phyloP scores from a whole-genome alignment of 2,888 invertebrate genomes.

The Drosophila silvestris region DNA sequence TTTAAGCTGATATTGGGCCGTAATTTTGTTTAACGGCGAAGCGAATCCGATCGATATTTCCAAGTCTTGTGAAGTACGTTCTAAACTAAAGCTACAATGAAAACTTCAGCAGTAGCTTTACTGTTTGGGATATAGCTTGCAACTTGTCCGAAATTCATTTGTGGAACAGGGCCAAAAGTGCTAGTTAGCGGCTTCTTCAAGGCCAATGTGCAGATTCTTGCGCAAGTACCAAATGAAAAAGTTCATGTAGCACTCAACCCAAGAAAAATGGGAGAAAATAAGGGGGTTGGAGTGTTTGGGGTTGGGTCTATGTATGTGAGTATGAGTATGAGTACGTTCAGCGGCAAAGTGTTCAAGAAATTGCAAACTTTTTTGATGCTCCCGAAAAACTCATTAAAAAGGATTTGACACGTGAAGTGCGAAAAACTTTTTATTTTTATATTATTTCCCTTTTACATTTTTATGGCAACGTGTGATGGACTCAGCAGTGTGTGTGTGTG shows the following conservation, averaged over 20 bases:
- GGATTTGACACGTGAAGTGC: conserved; percentile 83
- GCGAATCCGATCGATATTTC: neutral
- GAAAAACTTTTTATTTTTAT: conserved; percentile 80
- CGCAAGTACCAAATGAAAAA: conserved; percentile 56
- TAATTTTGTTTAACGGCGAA: neutral
- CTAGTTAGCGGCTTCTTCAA: conserved; percentile 30
- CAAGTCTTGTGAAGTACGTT: neutral
- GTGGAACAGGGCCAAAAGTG: conserved; percentile 22
- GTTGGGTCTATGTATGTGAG: neutral
- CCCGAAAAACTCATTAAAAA: conserved; percentile 83
- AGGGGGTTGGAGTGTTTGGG: neutral
- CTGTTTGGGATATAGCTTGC: neutral
- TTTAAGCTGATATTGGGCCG: neutral
- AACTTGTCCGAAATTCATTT: conserved; percentile 5
- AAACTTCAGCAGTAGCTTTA: neutral
- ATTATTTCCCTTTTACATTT: conserved; percentile 81
- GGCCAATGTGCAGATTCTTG: conserved; percentile 39
- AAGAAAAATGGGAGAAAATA: neutral
- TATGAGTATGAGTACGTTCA: conserved; percentile 18
- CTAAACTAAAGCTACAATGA: neutral
- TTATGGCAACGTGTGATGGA: conserved; percentile 77
- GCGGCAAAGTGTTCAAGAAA: conserved; percentile 69
- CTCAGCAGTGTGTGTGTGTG: conserved; percentile 27
- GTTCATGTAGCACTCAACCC: conserved; percentile 35
- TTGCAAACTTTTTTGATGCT: conserved; percentile 82